phyloP scores from a whole-genome alignment of 2,797 vertebrate genomes.

The Micrastur ruficollis region DNA sequence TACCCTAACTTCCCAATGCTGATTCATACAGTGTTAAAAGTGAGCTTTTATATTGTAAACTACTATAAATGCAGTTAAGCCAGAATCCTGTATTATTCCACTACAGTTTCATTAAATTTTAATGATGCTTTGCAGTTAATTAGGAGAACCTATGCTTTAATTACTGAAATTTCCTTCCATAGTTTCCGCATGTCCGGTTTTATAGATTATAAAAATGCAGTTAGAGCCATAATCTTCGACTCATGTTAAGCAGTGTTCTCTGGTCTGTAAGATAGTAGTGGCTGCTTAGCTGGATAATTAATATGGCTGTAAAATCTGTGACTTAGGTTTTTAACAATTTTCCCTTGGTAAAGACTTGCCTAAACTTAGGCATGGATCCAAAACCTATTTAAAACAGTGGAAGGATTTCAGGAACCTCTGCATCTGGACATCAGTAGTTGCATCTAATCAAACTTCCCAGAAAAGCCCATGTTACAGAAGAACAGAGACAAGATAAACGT shows the following conservation, averaged over 20 bases:
- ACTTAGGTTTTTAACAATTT: constrained; percentile 28
- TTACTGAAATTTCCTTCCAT: constrained; percentile 62
- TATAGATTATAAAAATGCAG: constrained; percentile 59
- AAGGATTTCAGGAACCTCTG: constrained; percentile 26
- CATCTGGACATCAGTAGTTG: not conserved
- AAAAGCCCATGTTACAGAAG: not conserved
- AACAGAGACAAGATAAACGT: not conserved
- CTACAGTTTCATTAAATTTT: constrained; percentile 54
- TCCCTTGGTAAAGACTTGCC: constrained; percentile 17
- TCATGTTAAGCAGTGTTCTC: constrained; percentile 45
- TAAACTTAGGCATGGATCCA: not conserved
- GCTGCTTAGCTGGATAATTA: constrained; percentile 41
- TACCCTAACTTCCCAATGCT: not conserved
- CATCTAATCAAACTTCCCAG: not conserved
- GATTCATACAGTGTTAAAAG: not conserved
- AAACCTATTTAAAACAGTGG: not conserved
- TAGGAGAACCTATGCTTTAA: constrained; percentile 55
- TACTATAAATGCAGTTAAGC: constrained; percentile 10
- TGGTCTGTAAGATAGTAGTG: constrained; percentile 5
- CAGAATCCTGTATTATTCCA: constrained; percentile 16
- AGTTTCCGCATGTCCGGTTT: constrained; percentile 57
- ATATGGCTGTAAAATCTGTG: constrained; percentile 29
- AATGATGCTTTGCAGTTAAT: constrained; percentile 61
- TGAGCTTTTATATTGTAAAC: not conserved
- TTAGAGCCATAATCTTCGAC: constrained; percentile 30